Conservation (phyloP, 2,797 vertebrate genomes). For the Martes flavigula region DNA sequence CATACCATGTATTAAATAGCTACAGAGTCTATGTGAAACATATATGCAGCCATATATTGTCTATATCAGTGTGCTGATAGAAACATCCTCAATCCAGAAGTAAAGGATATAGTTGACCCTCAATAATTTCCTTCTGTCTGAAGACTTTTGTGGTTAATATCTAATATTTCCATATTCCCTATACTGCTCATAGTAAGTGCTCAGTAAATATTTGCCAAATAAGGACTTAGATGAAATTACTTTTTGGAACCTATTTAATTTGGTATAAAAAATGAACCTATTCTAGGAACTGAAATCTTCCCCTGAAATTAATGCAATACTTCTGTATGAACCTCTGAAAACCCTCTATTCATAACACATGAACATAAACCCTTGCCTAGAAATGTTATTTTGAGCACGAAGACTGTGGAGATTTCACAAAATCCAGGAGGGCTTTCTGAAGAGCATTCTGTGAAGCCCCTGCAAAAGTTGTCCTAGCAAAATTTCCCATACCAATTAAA, state of each 20-base stretch:
- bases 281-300: background rate
- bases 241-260: background rate
- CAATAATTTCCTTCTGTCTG: background rate
- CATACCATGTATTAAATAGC: background rate
- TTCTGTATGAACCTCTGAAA: background rate
- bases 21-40: background rate
- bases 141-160: background rate
- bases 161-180: background rate
- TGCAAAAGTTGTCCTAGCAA: conserved; percentile 38
- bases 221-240: background rate
- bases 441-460: background rate
- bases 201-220: background rate
- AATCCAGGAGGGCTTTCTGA: conserved; percentile 18
- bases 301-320: background rate
- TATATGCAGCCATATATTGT: background rate
- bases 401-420: background rate
- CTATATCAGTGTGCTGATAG: background rate
- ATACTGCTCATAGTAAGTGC: background rate
- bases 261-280: background rate
- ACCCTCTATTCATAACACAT: background rate
- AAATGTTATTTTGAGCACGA: conserved; percentile 44
- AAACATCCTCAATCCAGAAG: background rate
- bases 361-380: conserved; percentile 13
- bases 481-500: conserved; percentile 67
- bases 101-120: background rate